Percentiles rank a stretch among this genome's conserved stretches.
These are phyloP conservation scores for Zaprionus kolodkinae DNA, from an alignment of 1,140 invertebrate species.

Conservation along the genomic window DNA sequence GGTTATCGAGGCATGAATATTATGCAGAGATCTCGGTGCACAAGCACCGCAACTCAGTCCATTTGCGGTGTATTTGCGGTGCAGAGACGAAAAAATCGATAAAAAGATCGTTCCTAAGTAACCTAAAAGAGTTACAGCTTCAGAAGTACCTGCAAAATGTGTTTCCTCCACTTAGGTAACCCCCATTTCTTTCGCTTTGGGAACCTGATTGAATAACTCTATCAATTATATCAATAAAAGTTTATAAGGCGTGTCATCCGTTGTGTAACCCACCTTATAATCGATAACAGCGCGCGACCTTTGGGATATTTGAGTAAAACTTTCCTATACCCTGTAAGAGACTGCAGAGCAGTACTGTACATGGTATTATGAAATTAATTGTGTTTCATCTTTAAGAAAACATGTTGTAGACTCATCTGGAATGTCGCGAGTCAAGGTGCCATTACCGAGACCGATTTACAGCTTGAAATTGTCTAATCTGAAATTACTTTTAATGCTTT, in stretches of 20 bases:
- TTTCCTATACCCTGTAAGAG: neutral
- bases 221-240: neutral
- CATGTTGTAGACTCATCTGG: neutral
- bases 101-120: too few relatives aligned
- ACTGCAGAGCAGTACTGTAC: neutral
- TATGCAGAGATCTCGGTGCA: neutral
- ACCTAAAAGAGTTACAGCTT: too few relatives aligned
- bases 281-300: too few relatives aligned
- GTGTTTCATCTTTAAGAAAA: neutral
- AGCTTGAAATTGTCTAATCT: neutral
- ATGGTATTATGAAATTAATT: neutral
- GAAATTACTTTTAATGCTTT: neutral
- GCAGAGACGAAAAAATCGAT: too few relatives aligned
- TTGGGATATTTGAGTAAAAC: too few relatives aligned
- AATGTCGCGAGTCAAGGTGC: neutral
- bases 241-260: neutral
- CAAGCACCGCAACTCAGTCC: too few relatives aligned
- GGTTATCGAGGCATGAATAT: neutral
- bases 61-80: too few relatives aligned
- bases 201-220: neutral
- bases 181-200: too few relatives aligned
- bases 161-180: too few relatives aligned
- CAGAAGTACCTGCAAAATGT: too few relatives aligned
- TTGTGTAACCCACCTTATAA: too few relatives aligned
- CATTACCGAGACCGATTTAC: neutral